Percentiles rank a stretch among this genome's conserved stretches.
These are phyloP conservation scores for Spilosoma lubricipeda DNA, from an alignment of 2,888 invertebrate genomes.

Conservation along the genomic window DNA sequence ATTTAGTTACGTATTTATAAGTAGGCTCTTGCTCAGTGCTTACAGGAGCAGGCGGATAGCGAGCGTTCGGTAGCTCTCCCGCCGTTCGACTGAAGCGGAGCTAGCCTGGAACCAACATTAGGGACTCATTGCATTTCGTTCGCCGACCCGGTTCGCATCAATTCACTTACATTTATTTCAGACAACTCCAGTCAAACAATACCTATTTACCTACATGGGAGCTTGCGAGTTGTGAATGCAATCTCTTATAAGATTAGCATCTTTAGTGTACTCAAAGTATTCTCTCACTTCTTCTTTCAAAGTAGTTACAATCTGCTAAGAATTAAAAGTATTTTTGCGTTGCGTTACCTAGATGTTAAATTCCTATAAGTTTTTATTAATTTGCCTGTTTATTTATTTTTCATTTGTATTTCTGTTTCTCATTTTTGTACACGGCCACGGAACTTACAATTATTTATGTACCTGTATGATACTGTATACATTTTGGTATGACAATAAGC, in stretches of 20 bases:
- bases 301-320: background rate
- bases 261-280: background rate
- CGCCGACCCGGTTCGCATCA: conserved; percentile 45
- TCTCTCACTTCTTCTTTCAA: too few species aligned
- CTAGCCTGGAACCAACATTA: conserved; percentile 60
- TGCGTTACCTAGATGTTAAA: too few species aligned
- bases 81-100: conserved; percentile 63
- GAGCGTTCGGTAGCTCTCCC: conserved; percentile 63
- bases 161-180: conserved; percentile 46
- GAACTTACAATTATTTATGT: too few species aligned
- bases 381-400: background rate
- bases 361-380: background rate
- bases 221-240: background rate
- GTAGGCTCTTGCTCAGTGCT: conserved; percentile 38
- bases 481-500: too few species aligned
- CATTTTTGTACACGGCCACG: too few species aligned
- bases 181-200: conserved; percentile 26
- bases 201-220: background rate
- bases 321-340: too few species aligned
- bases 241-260: background rate
- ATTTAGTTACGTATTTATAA: conserved; percentile 31
- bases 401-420: too few species aligned
- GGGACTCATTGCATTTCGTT: conserved; percentile 55
- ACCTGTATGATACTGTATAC: too few species aligned
- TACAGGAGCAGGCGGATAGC: conserved; percentile 44